Evolutionary conservation across 2,797 vertebrate species (phyloP).

Genomic region (Pteropus rufus): DNA sequence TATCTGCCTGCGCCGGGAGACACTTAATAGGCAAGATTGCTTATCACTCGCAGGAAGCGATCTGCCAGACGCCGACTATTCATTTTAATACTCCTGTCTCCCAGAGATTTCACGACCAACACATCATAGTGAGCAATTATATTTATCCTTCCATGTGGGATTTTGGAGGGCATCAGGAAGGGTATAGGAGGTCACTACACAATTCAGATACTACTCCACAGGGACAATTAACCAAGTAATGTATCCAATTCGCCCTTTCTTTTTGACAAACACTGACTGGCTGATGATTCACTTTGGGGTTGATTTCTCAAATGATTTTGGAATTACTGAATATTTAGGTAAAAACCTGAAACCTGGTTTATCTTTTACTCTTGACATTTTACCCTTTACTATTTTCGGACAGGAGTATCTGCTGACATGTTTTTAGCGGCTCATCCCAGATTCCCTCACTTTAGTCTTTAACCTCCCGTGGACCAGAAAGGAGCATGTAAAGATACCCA

Average conservation of each 20-base stretch:
- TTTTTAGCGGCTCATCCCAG: background rate
- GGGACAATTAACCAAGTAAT: slow-evolving; percentile 1
- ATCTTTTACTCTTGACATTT: background rate
- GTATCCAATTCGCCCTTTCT: background rate
- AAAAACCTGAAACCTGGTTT: background rate
- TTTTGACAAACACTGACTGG: slow-evolving; percentile 16
- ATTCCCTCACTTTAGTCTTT: background rate
- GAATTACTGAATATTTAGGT: slow-evolving; percentile 26
- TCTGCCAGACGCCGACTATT: slow-evolving; percentile 24
- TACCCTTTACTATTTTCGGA: background rate
- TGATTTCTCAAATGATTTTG: slow-evolving; percentile 18
- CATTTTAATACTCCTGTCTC: slow-evolving; percentile 11
- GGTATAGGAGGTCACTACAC: background rate
- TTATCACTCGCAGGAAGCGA: slow-evolving; percentile 30
- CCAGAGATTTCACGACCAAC: background rate
- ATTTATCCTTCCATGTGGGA: background rate
- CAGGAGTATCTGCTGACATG: background rate
- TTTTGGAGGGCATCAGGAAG: background rate
- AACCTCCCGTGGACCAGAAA: background rate
- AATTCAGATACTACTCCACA: background rate
- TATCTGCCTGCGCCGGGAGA: background rate
- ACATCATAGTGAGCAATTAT: background rate
- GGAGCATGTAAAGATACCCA: background rate
- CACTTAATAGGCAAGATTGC: slow-evolving; percentile 53
- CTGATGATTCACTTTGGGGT: background rate